Evolutionary conservation across 1,140 invertebrate species (phyloP).

Genomic region (Periplaneta americana): DNA sequence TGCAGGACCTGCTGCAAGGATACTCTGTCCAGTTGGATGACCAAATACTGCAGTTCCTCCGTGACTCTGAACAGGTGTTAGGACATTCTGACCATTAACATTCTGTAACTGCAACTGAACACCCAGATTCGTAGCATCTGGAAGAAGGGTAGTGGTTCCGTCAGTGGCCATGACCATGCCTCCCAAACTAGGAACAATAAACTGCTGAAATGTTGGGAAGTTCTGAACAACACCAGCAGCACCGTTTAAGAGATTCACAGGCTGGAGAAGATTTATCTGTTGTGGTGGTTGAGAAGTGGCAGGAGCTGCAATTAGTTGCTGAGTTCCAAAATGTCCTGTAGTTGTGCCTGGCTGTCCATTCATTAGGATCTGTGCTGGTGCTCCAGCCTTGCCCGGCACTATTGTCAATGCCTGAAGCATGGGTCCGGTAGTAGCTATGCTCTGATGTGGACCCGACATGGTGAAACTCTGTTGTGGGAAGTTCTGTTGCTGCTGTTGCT

Average conservation of each 20-base stretch:
- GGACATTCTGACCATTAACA: slow-evolving; percentile 69
- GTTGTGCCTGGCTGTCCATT: slow-evolving; percentile 52
- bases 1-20: slow-evolving; percentile 60
- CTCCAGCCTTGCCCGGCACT: slow-evolving; percentile 65
- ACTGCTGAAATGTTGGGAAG: slow-evolving; percentile 73
- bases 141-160: slow-evolving; percentile 57
- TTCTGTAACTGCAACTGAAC: slow-evolving; percentile 74
- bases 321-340: slow-evolving; percentile 52
- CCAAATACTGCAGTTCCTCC: slow-evolving; percentile 37
- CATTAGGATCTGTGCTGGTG: slow-evolving; percentile 63
- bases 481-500: slow-evolving; percentile 25
- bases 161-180: slow-evolving; percentile 70
- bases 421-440: neutral
- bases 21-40: slow-evolving; percentile 50
- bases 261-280: slow-evolving; percentile 72
- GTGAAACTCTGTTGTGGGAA: slow-evolving; percentile 25
- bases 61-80: slow-evolving; percentile 63
- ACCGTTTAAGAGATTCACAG: slow-evolving; percentile 71
- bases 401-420: slow-evolving; percentile 65
- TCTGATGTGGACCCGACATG: slow-evolving; percentile 9
- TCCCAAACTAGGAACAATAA: slow-evolving; percentile 72
- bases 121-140: slow-evolving; percentile 58
- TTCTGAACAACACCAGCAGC: slow-evolving; percentile 65
- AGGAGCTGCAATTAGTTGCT: slow-evolving; percentile 52
- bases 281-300: slow-evolving; percentile 62